Percentiles rank a stretch among this genome's conserved stretches.
Evolutionary conservation across 2,797 vertebrate species (phyloP).

Genomic region (Catamblyrhynchus diadema): DNA sequence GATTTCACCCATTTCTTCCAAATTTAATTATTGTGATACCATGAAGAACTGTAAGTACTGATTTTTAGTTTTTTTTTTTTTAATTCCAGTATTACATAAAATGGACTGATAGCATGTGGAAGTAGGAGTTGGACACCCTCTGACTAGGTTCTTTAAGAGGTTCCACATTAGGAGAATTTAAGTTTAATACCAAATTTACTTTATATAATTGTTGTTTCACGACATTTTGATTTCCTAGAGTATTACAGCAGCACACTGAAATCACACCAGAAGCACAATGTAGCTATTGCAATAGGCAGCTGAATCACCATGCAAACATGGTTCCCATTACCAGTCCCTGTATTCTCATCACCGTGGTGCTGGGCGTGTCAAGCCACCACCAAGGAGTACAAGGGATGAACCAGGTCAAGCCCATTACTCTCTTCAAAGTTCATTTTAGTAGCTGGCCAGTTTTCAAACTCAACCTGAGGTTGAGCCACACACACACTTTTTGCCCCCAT

Average conservation of each 20-base stretch:
- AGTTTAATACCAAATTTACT: neutral
- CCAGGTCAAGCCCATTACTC: neutral
- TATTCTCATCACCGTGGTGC: neutral
- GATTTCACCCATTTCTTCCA: neutral
- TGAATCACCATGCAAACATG: neutral
- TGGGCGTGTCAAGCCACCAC: rapidly evolving
- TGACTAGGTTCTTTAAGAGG: neutral
- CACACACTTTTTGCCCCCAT: rapidly evolving
- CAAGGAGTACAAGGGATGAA: neutral
- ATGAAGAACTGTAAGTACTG: neutral
- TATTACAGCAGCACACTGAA: neutral
- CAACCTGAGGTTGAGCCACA: neutral
- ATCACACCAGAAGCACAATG: neutral
- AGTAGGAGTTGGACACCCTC: rapidly evolving
- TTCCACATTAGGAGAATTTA: neutral
- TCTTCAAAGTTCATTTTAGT: neutral
- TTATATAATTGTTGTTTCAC: neutral
- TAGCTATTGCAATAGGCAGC: neutral
- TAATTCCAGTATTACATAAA: neutral
- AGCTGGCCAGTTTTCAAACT: neutral
- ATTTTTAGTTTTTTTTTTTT: neutral
- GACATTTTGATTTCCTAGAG: neutral
- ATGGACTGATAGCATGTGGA: neutral
- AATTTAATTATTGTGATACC: neutral
- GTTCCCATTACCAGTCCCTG: neutral